Evolutionary conservation across 2,797 vertebrate species (phyloP).

Genomic region (Gallinago nigripennis): DNA sequence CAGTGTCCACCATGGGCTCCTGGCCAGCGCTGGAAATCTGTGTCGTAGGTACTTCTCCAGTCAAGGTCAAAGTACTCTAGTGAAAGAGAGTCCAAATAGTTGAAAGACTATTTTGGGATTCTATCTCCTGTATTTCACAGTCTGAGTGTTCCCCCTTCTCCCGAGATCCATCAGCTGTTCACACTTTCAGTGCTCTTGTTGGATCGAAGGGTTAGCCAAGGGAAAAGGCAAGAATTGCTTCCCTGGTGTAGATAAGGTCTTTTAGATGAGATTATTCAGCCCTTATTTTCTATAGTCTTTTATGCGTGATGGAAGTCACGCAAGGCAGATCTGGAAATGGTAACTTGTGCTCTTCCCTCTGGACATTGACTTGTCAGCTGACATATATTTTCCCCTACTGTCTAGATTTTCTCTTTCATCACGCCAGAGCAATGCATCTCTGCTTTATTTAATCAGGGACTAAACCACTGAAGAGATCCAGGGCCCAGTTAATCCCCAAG

Average conservation of each 20-base stretch:
- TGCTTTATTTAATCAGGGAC: not conserved
- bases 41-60: slow-evolving; percentile 30
- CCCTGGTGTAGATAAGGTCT: not conserved
- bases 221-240: not conserved
- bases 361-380: not conserved
- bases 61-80: not conserved
- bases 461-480: not conserved
- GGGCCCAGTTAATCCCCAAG: not conserved
- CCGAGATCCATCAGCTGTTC: accelerated
- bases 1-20: not conserved
- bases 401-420: not conserved
- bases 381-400: not conserved
- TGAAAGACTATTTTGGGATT: not conserved
- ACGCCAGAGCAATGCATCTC: accelerated
- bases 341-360: not conserved
- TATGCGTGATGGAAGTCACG: not conserved
- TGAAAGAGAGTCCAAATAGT: not conserved
- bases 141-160: not conserved
- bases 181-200: not conserved
- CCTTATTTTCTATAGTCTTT: not conserved
- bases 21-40: not conserved
- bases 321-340: not conserved
- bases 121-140: not conserved
- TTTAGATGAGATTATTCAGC: not conserved
- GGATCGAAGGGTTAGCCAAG: not conserved